Evolutionary conservation across 2,113 vertebrate species (phyloP).

Genomic region (Marcusenius ussheri): DNA sequence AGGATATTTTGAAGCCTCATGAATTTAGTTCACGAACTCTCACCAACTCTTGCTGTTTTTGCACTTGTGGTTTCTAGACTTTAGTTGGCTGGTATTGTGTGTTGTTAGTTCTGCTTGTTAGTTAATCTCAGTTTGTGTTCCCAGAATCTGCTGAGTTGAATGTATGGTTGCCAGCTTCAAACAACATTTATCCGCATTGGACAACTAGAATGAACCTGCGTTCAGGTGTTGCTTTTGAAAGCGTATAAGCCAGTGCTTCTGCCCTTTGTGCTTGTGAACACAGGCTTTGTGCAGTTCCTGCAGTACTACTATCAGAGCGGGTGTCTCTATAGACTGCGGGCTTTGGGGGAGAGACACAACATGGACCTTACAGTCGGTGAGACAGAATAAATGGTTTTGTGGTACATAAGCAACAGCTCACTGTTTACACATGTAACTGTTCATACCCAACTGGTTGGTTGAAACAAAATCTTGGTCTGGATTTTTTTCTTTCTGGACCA

Average conservation of each 20-base stretch:
- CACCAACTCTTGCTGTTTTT: not conserved
- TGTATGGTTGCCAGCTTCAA: not conserved
- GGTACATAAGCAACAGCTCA: slow-evolving; percentile 24
- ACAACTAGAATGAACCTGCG: not conserved
- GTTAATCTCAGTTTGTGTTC: not conserved
- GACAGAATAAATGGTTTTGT: slow-evolving; percentile 22
- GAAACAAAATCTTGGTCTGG: not conserved
- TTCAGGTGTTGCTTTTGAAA: not conserved
- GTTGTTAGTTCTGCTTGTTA: not conserved
- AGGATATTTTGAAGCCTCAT: not conserved
- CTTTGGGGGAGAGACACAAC: slow-evolving; percentile 86
- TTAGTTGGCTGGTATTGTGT: not conserved
- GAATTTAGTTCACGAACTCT: not conserved
- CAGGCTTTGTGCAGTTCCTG: slow-evolving; percentile 94
- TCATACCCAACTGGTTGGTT: not conserved
- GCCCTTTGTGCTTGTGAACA: slow-evolving; percentile 8
- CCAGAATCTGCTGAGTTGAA: not conserved
- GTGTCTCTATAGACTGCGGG: slow-evolving; percentile 82
- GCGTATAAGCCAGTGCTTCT: not conserved
- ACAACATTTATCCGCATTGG: not conserved
- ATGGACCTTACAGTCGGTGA: slow-evolving; percentile 94
- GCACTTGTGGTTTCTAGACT: not conserved
- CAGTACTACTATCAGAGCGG: slow-evolving; percentile 98
- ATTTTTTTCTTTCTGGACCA: not conserved
- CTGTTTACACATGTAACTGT: slow-evolving; percentile 6